These are phyloP conservation scores for Hypsopygia costalis DNA, from an alignment of 2,888 invertebrate species.

Conservation along the genomic window DNA sequence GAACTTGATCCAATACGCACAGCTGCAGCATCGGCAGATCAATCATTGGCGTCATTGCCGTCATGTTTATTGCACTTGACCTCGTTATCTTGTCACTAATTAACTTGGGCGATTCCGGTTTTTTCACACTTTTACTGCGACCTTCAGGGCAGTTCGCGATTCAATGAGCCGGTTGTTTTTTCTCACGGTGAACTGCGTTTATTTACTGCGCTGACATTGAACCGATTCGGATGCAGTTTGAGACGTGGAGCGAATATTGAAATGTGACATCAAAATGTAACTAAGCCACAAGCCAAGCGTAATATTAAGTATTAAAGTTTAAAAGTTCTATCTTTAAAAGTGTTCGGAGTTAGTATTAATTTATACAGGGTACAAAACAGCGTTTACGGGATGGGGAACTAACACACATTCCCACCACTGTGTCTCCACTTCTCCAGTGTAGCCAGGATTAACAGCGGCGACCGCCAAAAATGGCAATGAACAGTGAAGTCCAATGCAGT, in stretches of 20 bases:
- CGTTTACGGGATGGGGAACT: no score
- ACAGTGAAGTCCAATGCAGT: no score
- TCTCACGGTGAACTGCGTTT: constrained; percentile 40
- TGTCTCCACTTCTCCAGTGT: no score
- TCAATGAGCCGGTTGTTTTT: constrained; percentile 26
- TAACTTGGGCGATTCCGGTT: constrained; percentile 31
- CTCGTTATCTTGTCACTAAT: constrained; percentile 7
- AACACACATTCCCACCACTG: no score
- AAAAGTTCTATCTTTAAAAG: no score
- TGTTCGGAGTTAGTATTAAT: no score
- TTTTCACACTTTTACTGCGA: constrained; percentile 61
- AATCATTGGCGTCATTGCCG: not conserved
- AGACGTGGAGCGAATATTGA: not conserved
- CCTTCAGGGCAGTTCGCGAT: constrained; percentile 33
- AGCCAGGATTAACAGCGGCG: no score
- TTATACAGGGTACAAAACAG: no score
- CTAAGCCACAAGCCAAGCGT: no score
- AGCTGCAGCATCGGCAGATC: not conserved
- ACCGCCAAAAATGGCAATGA: no score
- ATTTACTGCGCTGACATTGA: constrained; percentile 31
- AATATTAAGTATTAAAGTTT: no score
- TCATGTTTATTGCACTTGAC: constrained; percentile 6
- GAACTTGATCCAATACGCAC: constrained; percentile 4
- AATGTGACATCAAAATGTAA: no score
- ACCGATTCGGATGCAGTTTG: constrained; percentile 23